phyloP scores from a whole-genome alignment of 2,113 vertebrate species.

The Myxocyprinus asiaticus region DNA sequence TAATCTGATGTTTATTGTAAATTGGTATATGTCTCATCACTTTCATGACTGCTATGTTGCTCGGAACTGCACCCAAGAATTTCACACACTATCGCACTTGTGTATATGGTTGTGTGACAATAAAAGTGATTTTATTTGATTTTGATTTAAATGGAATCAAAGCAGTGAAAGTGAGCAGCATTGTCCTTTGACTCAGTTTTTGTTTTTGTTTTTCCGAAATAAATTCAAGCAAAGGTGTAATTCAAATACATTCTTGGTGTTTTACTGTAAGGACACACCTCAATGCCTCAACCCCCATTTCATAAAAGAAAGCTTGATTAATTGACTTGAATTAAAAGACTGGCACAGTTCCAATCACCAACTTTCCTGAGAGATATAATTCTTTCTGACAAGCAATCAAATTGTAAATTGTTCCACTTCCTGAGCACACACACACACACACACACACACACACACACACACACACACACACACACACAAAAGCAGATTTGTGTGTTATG shows the following conservation, averaged over 20 bases:
- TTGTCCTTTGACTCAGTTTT: slow-evolving; percentile 12
- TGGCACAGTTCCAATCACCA: slow-evolving; percentile 70
- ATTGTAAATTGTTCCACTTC: slow-evolving; percentile 75
- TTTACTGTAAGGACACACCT: background rate
- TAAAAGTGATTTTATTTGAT: too few species aligned
- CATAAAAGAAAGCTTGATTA: slow-evolving; percentile 57
- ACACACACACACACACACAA: too few species aligned
- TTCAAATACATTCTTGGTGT: slow-evolving; percentile 7
- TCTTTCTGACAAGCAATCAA: slow-evolving; percentile 75
- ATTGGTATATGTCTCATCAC: too few species aligned
- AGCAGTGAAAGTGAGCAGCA: slow-evolving; percentile 22
- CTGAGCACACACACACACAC: slow-evolving; percentile 66
- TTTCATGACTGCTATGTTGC: too few species aligned
- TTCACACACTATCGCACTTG: too few species aligned
- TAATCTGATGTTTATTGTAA: too few species aligned
- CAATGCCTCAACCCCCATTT: background rate
- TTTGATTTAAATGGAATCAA: slow-evolving; percentile 27
- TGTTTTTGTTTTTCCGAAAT: slow-evolving; percentile 10
- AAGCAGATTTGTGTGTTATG: too few species aligned
- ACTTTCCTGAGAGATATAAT: slow-evolving; percentile 71
- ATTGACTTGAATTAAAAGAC: slow-evolving; percentile 72
- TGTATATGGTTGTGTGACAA: too few species aligned
- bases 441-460: too few species aligned
- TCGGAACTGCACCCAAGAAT: too few species aligned
- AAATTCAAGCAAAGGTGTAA: background rate